Evolutionary conservation across 37 sponge, comb jelly and placozoan genomes (phyloP), one percentile per base, ranked within the genome.

Genomic region (Beroe forskalii): DNA sequence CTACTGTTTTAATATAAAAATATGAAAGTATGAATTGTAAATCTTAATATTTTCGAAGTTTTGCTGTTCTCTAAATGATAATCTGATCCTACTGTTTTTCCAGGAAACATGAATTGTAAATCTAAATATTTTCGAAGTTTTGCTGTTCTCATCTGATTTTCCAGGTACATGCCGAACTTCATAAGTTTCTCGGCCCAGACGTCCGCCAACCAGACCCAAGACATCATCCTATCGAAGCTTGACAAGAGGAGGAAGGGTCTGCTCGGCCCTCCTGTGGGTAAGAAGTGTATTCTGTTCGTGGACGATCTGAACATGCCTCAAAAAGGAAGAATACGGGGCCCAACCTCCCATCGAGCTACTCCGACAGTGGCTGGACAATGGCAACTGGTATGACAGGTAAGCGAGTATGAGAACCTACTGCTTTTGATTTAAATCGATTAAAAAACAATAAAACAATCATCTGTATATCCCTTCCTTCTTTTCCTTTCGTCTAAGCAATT

Each of bases 251-350:
- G 96, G 40, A 97, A 96, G 89, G 96, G 96, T 44, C 91, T 97
- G 62, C 95, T 92, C 91, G 99, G 99, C 0, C 99, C 99, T 48
- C 96, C 96, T 9, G 90, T 97, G 89, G 96, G 95, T 14, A 96
- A 93, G 90, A 95, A 91, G 67, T 92, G 92, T 62, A 91, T 97
- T 37, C 94, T 96, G 63, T 97, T 97, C 92, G 99, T 97, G 67
- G 99, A 97, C 67, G 99, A 97, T 55, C 92, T 97, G 36, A 97
- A 97, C 93, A 97, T 97, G 99, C 99, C 99, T 9, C 93, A 94
- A 32, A 97, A 97, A 55, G n/a, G 99, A 97, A 94, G 93, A 93
- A 62, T 97, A 97, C 60, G 99, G 99, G 31, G 99, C 99, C 36
- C 99, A 97, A 91, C 99, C 99, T 12, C 99, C 99, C 22, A 94